Conservation (phyloP, 2,888 invertebrate genomes). For the Drosophila robusta region DNA sequence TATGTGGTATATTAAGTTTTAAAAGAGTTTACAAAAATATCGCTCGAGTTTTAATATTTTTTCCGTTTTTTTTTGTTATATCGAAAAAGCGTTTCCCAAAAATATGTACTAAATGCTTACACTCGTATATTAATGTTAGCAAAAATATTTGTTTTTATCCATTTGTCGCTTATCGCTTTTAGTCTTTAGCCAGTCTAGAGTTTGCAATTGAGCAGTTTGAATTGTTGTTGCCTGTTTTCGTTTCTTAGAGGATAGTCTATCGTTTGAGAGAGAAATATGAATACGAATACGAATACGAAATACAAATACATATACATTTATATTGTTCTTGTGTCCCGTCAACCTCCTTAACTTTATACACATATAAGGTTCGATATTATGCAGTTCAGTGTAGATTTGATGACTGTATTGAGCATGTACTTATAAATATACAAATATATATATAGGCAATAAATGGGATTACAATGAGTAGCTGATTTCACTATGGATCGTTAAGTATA, state of each 20-base stretch:
- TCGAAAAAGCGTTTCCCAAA: conserved; percentile 51
- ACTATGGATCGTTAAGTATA: conserved; percentile 60
- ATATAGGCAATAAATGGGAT: conserved; percentile 23
- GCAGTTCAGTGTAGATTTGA: conserved; percentile 43
- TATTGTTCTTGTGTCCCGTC: conserved; percentile 81
- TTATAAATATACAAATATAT: conserved; percentile 8
- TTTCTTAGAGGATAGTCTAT: conserved; percentile 41
- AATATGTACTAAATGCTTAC: conserved; percentile 40
- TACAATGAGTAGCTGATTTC: conserved; percentile 50
- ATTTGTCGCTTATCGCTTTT: conserved; percentile 33
- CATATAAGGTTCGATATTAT: conserved; percentile 16
- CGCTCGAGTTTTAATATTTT: conserved; percentile 2
- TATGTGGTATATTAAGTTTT: conserved; percentile 4
- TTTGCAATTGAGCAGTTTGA: conserved; percentile 70
- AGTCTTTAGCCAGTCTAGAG: conserved; percentile 73
- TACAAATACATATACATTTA: conserved; percentile 46
- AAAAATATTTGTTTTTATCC: conserved; percentile 58
- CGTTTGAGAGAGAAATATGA: conserved; percentile 34
- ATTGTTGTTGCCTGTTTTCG: conserved; percentile 36
- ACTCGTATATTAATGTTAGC: conserved; percentile 51
- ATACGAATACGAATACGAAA: conserved; percentile 28
- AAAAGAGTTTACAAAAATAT: conserved; percentile 53
- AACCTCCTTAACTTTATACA: conserved; percentile 65
- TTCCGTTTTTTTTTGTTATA: conserved; percentile 3
- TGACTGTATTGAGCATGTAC: conserved; percentile 53